Evolutionary conservation across 2,113 vertebrate genomes (phyloP), one percentile per base, ranked within the genome.

Genomic region (Oryzias javanicus): DNA sequence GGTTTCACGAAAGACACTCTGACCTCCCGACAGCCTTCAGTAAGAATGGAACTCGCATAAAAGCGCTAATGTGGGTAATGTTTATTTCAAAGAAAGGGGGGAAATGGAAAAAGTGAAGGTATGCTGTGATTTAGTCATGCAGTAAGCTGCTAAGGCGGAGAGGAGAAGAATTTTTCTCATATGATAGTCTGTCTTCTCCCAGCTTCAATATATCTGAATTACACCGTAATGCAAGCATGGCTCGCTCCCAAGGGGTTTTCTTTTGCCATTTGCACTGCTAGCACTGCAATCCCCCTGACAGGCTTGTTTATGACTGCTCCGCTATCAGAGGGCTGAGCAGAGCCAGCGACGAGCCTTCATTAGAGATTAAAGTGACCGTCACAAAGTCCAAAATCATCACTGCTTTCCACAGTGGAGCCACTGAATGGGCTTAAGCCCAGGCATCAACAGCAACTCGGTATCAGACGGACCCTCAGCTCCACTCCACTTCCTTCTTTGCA

Each of bases 341-440:
- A 71, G 78, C 74, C 78, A 70, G 74, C 74, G 70, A 87, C 70
- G 64, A 80, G 81, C 86, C 85, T 89, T 86, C 86, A 82, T 89
- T 87, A 82, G 87, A 84, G 88, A 88, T 90, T 90, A 89, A 83
- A 90, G 85, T 88, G 87, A 88, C 75, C 80, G 72, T 81, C 79
- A 76, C 80, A 83, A 72, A 82, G 82, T 87, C 84, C 79, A 81
- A 74, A 82, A 82, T 84, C 82, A 85, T 80, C 78, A 65, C 70
- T 64, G 74, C 80, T 78, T 82, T 74, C 74, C 65, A 54, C 64
- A 69, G 70, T 78, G 25, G 47, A 78, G 73, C 83, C 83, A 79
- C 76, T 79, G 70, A 79, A 78, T 64, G 49, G 63, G 72, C 78
- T 84, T 78, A 78, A 78, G 78, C 74, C 69, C 68, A 77, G 60